phyloP scores from a whole-genome alignment of 2,797 vertebrate genomes.

The Melanotaenia boesemani region DNA sequence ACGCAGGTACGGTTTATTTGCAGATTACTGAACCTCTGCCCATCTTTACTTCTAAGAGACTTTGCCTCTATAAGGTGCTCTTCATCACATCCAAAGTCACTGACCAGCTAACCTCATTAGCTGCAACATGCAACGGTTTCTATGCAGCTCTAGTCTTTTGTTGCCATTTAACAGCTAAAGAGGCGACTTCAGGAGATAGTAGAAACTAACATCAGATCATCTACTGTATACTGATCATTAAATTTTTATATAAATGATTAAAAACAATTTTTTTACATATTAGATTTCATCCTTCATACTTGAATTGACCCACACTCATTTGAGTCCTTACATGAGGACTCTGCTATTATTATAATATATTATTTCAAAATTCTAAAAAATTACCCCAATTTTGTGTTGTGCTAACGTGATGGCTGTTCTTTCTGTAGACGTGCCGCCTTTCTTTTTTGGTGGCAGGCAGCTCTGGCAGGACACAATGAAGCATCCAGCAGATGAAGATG shows the following conservation, averaged over 20 bases:
- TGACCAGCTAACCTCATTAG: too few relatives aligned
- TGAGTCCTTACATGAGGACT: not conserved
- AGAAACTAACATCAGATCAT: not conserved
- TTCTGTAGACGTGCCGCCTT: not conserved
- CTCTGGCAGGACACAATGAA: conserved; percentile 15
- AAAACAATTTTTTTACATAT: not conserved
- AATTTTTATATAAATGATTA: not conserved
- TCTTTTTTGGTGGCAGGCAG: conserved; percentile 1
- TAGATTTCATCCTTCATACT: not conserved
- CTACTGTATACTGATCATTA: not conserved
- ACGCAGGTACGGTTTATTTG: too few relatives aligned
- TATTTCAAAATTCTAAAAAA: not conserved
- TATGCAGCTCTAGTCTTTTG: too few relatives aligned
- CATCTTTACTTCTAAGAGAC: too few relatives aligned
- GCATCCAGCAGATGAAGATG: conserved; percentile 13
- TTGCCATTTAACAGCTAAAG: too few relatives aligned
- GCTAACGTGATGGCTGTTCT: not conserved
- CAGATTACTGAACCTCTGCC: too few relatives aligned
- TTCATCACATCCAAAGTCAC: too few relatives aligned
- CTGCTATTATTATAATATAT: not conserved
- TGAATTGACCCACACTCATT: not conserved
- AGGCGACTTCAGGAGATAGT: too few relatives aligned
- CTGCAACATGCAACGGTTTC: too few relatives aligned
- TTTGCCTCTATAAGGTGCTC: too few relatives aligned
- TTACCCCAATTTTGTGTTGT: not conserved